Evolutionary conservation across 2,797 vertebrate species (phyloP).

Genomic region (Amblyraja radiata): DNA sequence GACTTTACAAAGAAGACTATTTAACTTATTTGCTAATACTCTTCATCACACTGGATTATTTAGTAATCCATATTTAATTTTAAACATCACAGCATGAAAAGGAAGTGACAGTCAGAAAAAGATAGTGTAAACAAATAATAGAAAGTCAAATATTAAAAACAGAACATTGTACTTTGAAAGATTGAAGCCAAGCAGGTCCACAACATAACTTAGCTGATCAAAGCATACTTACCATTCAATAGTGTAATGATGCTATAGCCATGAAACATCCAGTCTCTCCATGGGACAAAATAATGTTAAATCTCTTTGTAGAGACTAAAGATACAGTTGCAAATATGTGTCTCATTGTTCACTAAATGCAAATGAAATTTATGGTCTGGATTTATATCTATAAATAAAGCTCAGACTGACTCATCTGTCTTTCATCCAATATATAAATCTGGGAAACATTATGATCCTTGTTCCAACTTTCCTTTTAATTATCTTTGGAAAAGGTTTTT

Average conservation of each 20-base stretch:
- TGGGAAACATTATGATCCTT: conserved; percentile 22
- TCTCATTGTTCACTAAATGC: not conserved
- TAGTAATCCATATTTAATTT: not conserved
- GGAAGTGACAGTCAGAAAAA: not conserved
- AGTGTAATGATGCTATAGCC: no score
- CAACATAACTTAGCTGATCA: not conserved
- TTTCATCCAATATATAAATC: conserved; percentile 22
- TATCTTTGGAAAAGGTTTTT: conserved; percentile 2
- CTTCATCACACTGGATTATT: not conserved
- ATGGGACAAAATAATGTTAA: not conserved
- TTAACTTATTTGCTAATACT: not conserved
- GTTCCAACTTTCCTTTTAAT: conserved; percentile 12
- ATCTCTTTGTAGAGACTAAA: not conserved
- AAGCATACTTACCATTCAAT: not conserved
- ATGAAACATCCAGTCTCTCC: not conserved
- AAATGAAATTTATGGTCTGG: not conserved
- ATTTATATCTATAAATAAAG: conserved; percentile 20
- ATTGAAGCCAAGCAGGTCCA: not conserved
- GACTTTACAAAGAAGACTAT: not conserved
- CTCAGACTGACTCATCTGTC: not conserved
- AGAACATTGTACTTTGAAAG: not conserved
- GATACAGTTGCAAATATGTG: not conserved
- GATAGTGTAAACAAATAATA: not conserved
- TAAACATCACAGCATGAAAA: not conserved
- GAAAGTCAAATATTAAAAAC: not conserved